A percentile compares a stretch with the other conserved stretches of the same genome.
phyloP scores from a whole-genome alignment of 1,140 invertebrate species.

The Drosophila punjabiensis region DNA sequence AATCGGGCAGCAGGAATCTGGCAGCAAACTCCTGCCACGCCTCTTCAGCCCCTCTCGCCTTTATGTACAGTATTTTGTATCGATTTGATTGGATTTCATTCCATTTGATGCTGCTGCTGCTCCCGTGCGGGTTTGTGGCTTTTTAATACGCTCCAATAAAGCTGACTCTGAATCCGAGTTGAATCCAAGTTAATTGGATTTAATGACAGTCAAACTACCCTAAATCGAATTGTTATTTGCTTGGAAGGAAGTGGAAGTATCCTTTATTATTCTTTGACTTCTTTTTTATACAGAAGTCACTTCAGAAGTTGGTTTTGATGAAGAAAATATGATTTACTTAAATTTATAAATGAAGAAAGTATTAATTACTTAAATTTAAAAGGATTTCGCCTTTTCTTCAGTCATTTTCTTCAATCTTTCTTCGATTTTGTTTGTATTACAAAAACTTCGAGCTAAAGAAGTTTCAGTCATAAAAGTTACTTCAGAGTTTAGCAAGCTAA shows the following conservation, averaged over 20 bases:
- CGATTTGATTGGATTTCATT: constrained; percentile 81
- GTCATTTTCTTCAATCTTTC: neutral
- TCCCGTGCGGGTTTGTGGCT: constrained; percentile 64
- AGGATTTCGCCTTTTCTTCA: neutral
- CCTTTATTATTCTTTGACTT: neutral
- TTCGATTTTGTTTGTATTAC: neutral
- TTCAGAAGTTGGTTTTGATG: neutral
- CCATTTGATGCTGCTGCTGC: constrained; percentile 47
- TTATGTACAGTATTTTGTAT: constrained; percentile 64
- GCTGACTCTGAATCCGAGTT: constrained; percentile 24
- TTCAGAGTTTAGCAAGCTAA: neutral
- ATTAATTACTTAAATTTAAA: too few species aligned
- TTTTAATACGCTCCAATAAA: constrained; percentile 75
- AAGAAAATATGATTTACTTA: too few species aligned
- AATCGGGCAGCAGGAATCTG: constrained; percentile 34
- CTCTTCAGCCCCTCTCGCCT: neutral
- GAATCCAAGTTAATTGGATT: constrained; percentile 71
- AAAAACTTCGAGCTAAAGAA: neutral
- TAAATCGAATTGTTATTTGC: neutral
- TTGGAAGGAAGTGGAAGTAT: too few species aligned
- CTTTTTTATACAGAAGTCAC: neutral
- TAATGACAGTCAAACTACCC: constrained; percentile 29
- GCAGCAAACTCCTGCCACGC: neutral
- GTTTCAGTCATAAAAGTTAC: neutral
- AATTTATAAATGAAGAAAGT: too few species aligned